Evolutionary conservation across 2,797 vertebrate species (phyloP).

Genomic region (Melanotaenia maccullochi): DNA sequence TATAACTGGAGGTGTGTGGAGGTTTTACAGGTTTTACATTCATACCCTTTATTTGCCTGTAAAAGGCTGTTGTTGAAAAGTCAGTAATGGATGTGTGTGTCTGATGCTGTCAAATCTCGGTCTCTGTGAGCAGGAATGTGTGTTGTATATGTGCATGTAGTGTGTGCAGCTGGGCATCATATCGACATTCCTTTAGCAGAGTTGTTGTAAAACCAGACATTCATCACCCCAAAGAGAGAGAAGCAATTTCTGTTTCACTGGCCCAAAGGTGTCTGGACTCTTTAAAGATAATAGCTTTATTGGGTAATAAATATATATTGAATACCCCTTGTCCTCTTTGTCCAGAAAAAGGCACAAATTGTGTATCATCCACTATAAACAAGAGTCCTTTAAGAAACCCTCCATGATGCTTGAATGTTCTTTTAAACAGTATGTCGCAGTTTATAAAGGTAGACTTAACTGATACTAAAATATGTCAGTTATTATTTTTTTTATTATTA

Average conservation of each 20-base stretch:
- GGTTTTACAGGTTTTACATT: slow-evolving; percentile 73
- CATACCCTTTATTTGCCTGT: slow-evolving; percentile 78
- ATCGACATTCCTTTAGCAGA: slow-evolving; percentile 39
- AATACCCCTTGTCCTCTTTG: slow-evolving; percentile 16
- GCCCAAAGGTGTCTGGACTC: slow-evolving; percentile 40
- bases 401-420: not conserved
- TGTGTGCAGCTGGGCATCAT: slow-evolving; percentile 39
- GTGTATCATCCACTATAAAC: slow-evolving; percentile 9
- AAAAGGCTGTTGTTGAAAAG: slow-evolving; percentile 65
- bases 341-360: slow-evolving; percentile 14
- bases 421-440: too few relatives aligned
- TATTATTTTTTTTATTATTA: not conserved
- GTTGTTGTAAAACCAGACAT: slow-evolving; percentile 58
- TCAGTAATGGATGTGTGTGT: slow-evolving; percentile 65
- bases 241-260: slow-evolving; percentile 45
- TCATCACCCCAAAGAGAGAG: slow-evolving; percentile 42
- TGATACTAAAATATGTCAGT: not conserved
- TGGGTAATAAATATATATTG: slow-evolving; percentile 10
- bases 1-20: slow-evolving; percentile 74
- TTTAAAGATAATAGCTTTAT: slow-evolving; percentile 27
- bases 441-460: not conserved
- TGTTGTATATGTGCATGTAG: slow-evolving; percentile 18
- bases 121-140: slow-evolving; percentile 26
- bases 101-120: slow-evolving; percentile 48
- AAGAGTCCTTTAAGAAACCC: not conserved